Conservation (phyloP, 1,140 invertebrate species). For the Scaptomyza montana region DNA sequence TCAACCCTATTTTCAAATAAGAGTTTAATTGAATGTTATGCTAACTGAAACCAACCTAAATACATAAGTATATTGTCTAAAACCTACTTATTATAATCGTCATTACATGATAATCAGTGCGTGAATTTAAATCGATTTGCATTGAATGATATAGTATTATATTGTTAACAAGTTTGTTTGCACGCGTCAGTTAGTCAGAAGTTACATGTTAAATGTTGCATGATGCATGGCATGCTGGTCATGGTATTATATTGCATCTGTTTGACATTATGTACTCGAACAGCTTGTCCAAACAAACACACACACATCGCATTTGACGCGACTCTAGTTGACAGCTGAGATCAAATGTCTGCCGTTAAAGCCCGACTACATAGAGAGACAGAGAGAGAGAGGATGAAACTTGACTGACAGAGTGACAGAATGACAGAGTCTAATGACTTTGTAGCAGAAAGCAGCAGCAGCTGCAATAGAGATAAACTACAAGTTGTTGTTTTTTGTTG, state of each 20-base stretch:
- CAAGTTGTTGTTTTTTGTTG: neutral
- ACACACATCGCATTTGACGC: slow-evolving; percentile 16
- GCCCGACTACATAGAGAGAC: neutral
- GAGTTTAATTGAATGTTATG: too few species aligned
- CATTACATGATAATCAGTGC: too few species aligned
- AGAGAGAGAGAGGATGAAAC: slow-evolving; percentile 3
- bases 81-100: neutral
- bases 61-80: too few species aligned
- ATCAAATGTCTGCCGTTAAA: slow-evolving; percentile 35
- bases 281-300: slow-evolving; percentile 34
- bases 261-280: slow-evolving; percentile 40
- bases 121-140: neutral
- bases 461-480: slow-evolving; percentile 54
- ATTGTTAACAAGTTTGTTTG: neutral
- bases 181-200: neutral
- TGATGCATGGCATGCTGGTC: slow-evolving; percentile 10
- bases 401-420: slow-evolving; percentile 27
- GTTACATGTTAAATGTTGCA: neutral
- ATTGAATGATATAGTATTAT: neutral
- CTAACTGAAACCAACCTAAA: too few species aligned
- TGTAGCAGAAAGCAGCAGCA: slow-evolving; percentile 18
- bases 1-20: too few species aligned
- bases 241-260: slow-evolving; percentile 29
- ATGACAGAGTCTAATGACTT: slow-evolving; percentile 40
- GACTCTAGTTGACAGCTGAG: slow-evolving; percentile 36